Evolutionary conservation across 2,888 invertebrate species (phyloP), one percentile per base, ranked within the genome.

Genomic region (Drosophila vallismaia): DNA sequence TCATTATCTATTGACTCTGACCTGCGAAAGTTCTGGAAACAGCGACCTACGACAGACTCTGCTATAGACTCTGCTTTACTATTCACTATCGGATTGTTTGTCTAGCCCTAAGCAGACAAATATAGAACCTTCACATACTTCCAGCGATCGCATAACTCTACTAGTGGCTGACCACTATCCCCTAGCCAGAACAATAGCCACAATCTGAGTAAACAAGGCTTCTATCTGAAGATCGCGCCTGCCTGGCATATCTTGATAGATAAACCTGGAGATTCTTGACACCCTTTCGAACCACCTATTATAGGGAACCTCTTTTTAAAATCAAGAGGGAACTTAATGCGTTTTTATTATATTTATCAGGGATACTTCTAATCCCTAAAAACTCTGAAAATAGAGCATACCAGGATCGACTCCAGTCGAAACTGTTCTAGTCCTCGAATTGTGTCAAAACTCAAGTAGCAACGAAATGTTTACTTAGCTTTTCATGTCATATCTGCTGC

Each of bases 371-470:
- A 0, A 28, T 28, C 4, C 6, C 5, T 28, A 0, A 28, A 9
- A 10, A 8, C 12, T 28, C 4, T 38, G 26, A 28, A 12, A 14
- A 10, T 19, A 53, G 45, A 19, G 38, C 28, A 31, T 12, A 46
- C 24, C 7, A 0, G 3, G 4, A 31, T 26, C 38, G 31, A 36
- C 36, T 38, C 19, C 51, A 4, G 7, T 19, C 19, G 29, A 12
- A 31, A 4, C 31, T 26, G n/a, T 28, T 45, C 26, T 19, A 19
- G 66, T 31, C 38, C 70, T 64, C 70, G 49, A 82, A 82, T 66
- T 77, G 71, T 82, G 82, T 86, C 86, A 82, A 74, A 86, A 67
- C 80, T 80, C 69, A 77, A 82, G 81, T 83, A 79, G 70, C 76
- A 79, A 75, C 75, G 69, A 52, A 51, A 36, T 79, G 69, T 86